These are phyloP conservation scores for Poecilobothrus nobilitatus DNA, from an alignment of 2,888 invertebrate species.

Conservation along the genomic window DNA sequence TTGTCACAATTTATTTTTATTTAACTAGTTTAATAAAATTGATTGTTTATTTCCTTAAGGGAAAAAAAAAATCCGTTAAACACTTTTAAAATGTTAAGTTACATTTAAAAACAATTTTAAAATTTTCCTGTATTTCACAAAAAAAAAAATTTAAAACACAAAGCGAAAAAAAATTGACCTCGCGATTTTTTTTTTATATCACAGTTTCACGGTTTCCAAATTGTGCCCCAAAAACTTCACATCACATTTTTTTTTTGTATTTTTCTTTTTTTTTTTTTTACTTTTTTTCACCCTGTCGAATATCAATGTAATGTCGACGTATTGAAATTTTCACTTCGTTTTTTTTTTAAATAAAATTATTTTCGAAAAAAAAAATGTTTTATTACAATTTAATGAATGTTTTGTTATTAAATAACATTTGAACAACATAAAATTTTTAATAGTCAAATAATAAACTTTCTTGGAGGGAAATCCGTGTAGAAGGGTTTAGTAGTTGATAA, in stretches of 20 bases:
- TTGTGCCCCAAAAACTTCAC: background rate
- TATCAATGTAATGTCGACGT: constrained; percentile 3
- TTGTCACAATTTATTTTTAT: background rate
- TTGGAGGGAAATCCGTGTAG: background rate
- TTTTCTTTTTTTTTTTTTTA: too few relatives aligned
- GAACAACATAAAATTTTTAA: too few relatives aligned
- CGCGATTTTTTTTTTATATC: background rate
- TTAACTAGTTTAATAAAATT: background rate
- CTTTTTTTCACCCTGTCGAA: background rate
- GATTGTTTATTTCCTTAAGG: too few relatives aligned
- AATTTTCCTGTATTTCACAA: too few relatives aligned
- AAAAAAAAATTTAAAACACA: too few relatives aligned
- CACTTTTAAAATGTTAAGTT: too few relatives aligned
- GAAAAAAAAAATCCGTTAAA: background rate
- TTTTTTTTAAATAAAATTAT: background rate
- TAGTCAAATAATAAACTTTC: background rate
- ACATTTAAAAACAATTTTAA: too few relatives aligned
- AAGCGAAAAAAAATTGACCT: background rate
- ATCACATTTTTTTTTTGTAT: background rate
- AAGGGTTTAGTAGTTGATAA: background rate
- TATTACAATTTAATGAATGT: too few relatives aligned
- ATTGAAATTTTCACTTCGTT: background rate
- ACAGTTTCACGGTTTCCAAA: background rate
- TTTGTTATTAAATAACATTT: too few relatives aligned
- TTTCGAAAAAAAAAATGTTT: too few relatives aligned